Evolutionary conservation across 1,140 invertebrate genomes (phyloP), one percentile per base, ranked within the genome.

Genomic region (Triops longicaudatus): DNA sequence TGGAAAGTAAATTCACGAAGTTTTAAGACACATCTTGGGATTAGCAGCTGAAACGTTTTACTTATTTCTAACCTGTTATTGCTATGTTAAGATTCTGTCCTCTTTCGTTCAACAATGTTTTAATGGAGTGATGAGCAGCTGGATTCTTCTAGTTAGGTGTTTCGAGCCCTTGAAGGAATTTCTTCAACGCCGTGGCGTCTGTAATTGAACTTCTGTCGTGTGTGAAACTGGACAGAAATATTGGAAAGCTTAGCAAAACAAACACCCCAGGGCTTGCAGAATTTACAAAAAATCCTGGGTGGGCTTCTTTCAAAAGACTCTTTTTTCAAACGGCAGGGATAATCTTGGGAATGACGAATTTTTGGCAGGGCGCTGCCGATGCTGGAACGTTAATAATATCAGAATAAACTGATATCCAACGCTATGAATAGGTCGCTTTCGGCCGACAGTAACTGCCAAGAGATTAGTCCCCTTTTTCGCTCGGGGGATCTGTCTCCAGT

Each of bases 191-290:
- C 4, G 10, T 7, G n/a, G 14, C 50, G 22, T 63, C 50, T 63
- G 22, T 63, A 14, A 22, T 63, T 22, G 50, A 63, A 14, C 22
- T 22, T 12, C 50, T 10, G 50, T 14, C 17, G 50, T 22, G 22
- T 63, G 22, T 63, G 22, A 22, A 9, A n/a, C 50, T 63, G 50
- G 22, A 17, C 50, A 17, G 50, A 63, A 63, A 63, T 63, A 63
- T 63, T 63, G 50, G 50, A 63, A n/a, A n/a, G 50, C 14, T 63
- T 63, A 63, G 50, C 50, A 22, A 63, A 63, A 63, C 22, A 63
- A 63, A 63, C 50, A 63, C 17, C 14, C 50, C 50, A 9, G 17
- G 50, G 5, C 6, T 63, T 37, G 7, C 2, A 63, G 6, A 22
- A 22, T 63, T 63, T 63, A n/a, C n/a, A 17, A 63, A 63, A 63